phyloP scores from a whole-genome alignment of 2,888 invertebrate genomes.

The Sylvicola fuscatus region DNA sequence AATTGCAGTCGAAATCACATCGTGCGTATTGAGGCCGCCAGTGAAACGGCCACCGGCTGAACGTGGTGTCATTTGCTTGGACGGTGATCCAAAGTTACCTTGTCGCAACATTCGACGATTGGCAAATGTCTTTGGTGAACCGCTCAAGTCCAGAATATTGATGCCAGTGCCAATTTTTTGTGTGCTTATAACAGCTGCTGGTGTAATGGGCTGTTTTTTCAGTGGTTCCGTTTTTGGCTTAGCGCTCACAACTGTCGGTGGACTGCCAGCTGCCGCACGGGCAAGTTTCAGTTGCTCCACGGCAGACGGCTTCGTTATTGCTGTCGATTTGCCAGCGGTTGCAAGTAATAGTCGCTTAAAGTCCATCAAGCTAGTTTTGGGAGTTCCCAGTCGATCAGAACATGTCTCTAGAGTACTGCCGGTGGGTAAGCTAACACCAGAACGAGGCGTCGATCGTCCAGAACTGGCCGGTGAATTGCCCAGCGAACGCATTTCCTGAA shows the following conservation, averaged over 20 bases:
- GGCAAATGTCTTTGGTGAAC: conserved; percentile 47
- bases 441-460: conserved; percentile 27
- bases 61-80: conserved; percentile 45
- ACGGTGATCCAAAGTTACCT: conserved; percentile 26
- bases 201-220: conserved; percentile 6
- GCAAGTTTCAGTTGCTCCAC: conserved; percentile 56
- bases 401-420: conserved; percentile 30
- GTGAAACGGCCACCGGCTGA: conserved; percentile 47
- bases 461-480: conserved; percentile 31
- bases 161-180: conserved; percentile 24
- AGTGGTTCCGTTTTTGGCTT: conserved; percentile 6
- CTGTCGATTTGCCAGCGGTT: conserved; percentile 44
- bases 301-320: conserved; percentile 43
- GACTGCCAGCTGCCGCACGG: conserved; percentile 26
- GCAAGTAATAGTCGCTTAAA: conserved; percentile 64
- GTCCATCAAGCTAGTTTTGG: conserved; percentile 61
- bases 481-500: conserved; percentile 16
- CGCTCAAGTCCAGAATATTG: conserved; percentile 46
- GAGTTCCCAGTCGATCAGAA: conserved; percentile 40
- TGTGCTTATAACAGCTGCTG: background rate
- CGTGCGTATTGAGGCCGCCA: conserved; percentile 41
- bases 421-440: conserved; percentile 24
- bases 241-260: conserved; percentile 1
- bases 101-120: conserved; percentile 34
- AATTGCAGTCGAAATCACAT: conserved; percentile 70